phyloP scores from a whole-genome alignment of 2,797 vertebrate species.

The Gastrophryne carolinensis region DNA sequence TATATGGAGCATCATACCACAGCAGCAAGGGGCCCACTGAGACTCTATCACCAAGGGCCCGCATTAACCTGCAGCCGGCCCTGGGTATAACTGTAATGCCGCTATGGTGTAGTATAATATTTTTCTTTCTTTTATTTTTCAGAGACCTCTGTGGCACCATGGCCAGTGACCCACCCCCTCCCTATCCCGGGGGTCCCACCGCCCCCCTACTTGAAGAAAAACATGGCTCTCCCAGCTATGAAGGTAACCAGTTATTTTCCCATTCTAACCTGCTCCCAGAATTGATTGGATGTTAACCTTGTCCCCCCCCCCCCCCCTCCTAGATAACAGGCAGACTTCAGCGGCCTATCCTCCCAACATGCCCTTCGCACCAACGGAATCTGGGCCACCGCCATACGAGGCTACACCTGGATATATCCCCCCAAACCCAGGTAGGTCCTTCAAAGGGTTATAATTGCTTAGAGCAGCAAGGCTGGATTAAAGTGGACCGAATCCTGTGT shows the following conservation, averaged over 20 bases:
- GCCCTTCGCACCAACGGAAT: slow-evolving; percentile 82
- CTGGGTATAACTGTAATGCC: too few species aligned
- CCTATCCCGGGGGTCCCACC: slow-evolving; percentile 90
- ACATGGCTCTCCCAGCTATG: slow-evolving; percentile 73
- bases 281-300: too few species aligned
- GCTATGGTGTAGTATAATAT: too few species aligned
- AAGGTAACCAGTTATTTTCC: slow-evolving; percentile 68
- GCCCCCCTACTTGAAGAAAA: slow-evolving; percentile 90
- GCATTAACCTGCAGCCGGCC: too few species aligned
- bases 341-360: slow-evolving; percentile 77
- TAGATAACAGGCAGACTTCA: slow-evolving; percentile 67
- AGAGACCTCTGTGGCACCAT: slow-evolving; percentile 66
- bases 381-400: slow-evolving; percentile 92
- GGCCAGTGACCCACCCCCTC: slow-evolving; percentile 93
- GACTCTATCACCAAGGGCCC: too few species aligned
- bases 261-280: neutral
- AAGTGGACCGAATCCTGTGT: too few species aligned
- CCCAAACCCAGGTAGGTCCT: slow-evolving; percentile 76
- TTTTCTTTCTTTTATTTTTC: neutral
- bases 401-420: slow-evolving; percentile 83
- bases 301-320: too few species aligned
- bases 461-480: too few species aligned
- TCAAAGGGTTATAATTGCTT: neutral
- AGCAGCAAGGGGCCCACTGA: too few species aligned
- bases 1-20: too few species aligned